A percentile compares a stretch with the other conserved stretches of the same genome.
phyloP scores from a whole-genome alignment of 2,888 invertebrate species.

The Phengaris alcon region DNA sequence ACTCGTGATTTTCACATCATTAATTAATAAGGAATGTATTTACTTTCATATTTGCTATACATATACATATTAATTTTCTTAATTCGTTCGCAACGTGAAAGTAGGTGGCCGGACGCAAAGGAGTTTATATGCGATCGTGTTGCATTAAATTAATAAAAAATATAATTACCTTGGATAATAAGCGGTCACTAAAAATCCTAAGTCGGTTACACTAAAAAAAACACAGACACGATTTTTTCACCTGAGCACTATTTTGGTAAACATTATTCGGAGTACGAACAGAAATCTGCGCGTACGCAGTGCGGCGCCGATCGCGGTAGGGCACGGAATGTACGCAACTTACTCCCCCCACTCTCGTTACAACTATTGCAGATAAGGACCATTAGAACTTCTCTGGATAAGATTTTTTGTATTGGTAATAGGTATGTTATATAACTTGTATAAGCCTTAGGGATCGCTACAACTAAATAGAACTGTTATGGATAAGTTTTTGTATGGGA shows the following conservation, averaged over 20 bases:
- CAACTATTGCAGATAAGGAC: constrained; percentile 20
- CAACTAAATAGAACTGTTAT: background rate
- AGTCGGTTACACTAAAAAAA: constrained; percentile 45
- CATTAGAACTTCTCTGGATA: no score
- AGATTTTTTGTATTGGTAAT: no score
- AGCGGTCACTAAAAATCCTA: constrained; percentile 51
- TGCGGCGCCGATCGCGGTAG: constrained; percentile 58
- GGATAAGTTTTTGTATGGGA: background rate
- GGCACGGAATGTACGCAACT: constrained; percentile 53
- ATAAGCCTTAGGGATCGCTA: no score
- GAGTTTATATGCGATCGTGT: constrained; percentile 55
- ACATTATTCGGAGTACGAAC: constrained; percentile 59
- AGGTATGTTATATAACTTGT: no score
- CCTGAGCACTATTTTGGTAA: constrained; percentile 65
- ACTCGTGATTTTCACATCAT: no score
- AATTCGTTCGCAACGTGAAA: constrained; percentile 49
- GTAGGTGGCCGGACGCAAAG: constrained; percentile 60
- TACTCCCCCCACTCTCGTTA: constrained; percentile 59
- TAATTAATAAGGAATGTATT: no score
- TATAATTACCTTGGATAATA: constrained; percentile 57
- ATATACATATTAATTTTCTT: background rate
- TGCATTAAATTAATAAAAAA: constrained; percentile 47
- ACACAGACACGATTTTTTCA: constrained; percentile 55
- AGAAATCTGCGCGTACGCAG: constrained; percentile 57
- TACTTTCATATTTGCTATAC: background rate